These are phyloP conservation scores for Turritopsis dohrnii DNA, from an alignment of 30 jellyfish, hydroid and myxozoan genomes.

Conservation along the genomic window DNA sequence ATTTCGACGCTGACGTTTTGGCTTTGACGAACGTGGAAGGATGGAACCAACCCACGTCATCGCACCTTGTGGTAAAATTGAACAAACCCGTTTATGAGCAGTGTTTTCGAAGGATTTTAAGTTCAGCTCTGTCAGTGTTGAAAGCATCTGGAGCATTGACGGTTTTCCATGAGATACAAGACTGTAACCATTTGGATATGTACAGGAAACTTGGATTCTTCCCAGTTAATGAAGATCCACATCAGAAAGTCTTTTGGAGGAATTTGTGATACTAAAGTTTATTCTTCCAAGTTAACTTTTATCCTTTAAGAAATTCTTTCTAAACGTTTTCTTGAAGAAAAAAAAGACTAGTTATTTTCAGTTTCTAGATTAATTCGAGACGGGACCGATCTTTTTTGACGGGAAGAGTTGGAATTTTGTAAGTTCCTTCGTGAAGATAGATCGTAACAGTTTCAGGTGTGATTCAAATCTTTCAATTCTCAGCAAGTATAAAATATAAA, in stretches of 20 bases:
- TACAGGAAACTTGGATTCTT: slow-evolving; percentile 68
- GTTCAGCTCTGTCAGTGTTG: slow-evolving; percentile 58
- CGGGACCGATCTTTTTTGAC: too few relatives aligned
- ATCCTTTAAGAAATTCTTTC: too few relatives aligned
- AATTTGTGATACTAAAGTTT: background rate
- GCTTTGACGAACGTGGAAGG: slow-evolving; percentile 41
- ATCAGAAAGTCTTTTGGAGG: slow-evolving; percentile 8
- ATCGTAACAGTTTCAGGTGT: too few relatives aligned
- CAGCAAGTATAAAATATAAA: background rate
- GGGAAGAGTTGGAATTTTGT: too few relatives aligned
- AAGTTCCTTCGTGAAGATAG: background rate
- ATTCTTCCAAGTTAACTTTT: too few relatives aligned
- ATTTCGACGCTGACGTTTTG: background rate
- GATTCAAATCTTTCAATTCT: background rate
- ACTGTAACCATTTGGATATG: slow-evolving; percentile 54
- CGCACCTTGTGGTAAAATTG: slow-evolving; percentile 59
- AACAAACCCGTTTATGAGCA: slow-evolving; percentile 54
- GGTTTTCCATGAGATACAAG: slow-evolving; percentile 43
- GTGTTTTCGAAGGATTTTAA: slow-evolving; percentile 49
- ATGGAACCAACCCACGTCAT: slow-evolving; percentile 52
- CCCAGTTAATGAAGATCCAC: slow-evolving; percentile 20
- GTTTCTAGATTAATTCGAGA: too few relatives aligned
- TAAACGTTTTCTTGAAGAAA: too few relatives aligned
- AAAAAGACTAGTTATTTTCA: too few relatives aligned
- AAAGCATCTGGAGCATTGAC: slow-evolving; percentile 81